Conservation (phyloP, 2,888 invertebrate genomes). For the Pterostichus madidus region DNA sequence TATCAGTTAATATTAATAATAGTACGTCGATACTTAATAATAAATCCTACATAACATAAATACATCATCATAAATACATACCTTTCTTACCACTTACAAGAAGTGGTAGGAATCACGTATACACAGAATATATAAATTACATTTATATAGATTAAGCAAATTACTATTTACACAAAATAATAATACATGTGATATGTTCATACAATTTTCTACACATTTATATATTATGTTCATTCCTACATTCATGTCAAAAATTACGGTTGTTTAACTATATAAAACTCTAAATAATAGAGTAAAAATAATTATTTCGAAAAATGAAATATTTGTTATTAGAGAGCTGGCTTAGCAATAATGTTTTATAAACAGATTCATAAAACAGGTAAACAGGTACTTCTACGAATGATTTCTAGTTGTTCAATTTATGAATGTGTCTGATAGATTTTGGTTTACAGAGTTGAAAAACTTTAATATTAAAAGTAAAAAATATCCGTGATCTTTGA, state of each 20-base stretch:
- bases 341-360: too few species aligned
- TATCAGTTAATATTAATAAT: conserved; percentile 35
- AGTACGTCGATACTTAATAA: conserved; percentile 32
- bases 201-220: conserved; percentile 59
- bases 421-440: too few species aligned
- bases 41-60: conserved; percentile 29
- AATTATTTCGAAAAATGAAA: conserved; percentile 42
- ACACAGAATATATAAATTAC: conserved; percentile 51
- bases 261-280: conserved; percentile 4
- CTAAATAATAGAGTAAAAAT: conserved; percentile 35
- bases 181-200: conserved; percentile 60
- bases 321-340: conserved; percentile 5
- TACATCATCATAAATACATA: conserved; percentile 30
- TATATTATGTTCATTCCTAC: conserved; percentile 39
- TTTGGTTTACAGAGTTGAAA: too few species aligned
- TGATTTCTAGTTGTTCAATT: too few species aligned
- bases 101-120: conserved; percentile 39
- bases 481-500: conserved; percentile 36
- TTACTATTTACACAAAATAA: conserved; percentile 63
- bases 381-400: too few species aligned
- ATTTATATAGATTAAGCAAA: conserved; percentile 58
- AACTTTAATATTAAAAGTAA: neutral
- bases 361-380: too few species aligned
- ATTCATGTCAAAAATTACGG: conserved; percentile 46
- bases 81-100: conserved; percentile 14